Base-by-base conservation (phyloP, 2,113 vertebrate species). In the Lamprotornis superbus region DNA sequence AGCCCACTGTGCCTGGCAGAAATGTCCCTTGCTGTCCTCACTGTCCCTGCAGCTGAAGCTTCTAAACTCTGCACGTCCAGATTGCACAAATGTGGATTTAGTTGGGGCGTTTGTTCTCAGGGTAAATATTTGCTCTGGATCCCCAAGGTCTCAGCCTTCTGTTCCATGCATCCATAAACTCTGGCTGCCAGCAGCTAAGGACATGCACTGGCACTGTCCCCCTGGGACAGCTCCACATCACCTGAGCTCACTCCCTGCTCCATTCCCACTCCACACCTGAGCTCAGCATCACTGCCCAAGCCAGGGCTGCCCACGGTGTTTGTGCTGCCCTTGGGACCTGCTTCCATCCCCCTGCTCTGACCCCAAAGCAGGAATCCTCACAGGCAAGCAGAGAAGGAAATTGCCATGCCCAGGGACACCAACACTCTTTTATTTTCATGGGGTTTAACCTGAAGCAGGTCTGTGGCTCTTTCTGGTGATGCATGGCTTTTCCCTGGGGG, bases 121-220 rank as follows among this genome's bases (percentile, higher is more conserved):
- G 39, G n/a, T 70, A 85, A 88, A 91, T 85, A 50, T 47, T 67
- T 25, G 12, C 35, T 59, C 15, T 24, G 53, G 90, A 64, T 91
- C 68, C 91, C 80, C n/a, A 19, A 69, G 88, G 73, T 33, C 68
- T 83, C 67, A 56, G 61, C 52, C 64, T 93, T 80, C 81, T 76
- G 75, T 42, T 86, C 27, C 16, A 9, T 23, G 49, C 67, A 50
- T 31, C 18, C 78, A 18, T 12, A 10, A 75, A 18, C 65, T 39
- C 74, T 7, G 22, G 39, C 6, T 88, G 75, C 11, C 57, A 4
- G 84, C 8, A 80, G 42, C 40, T 31, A 10, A 17, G 1, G 33
- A 24, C 5, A 31, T 37, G 79, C 23, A 25, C 25, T 70, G 78
- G 46, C 39, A 5, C 2, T 30, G 76, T 8, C 57, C 1, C 39